These are phyloP conservation scores for Palythoa caribaeorum DNA, from an alignment of 92 coral and sea anemone species.

Conservation along the genomic window DNA sequence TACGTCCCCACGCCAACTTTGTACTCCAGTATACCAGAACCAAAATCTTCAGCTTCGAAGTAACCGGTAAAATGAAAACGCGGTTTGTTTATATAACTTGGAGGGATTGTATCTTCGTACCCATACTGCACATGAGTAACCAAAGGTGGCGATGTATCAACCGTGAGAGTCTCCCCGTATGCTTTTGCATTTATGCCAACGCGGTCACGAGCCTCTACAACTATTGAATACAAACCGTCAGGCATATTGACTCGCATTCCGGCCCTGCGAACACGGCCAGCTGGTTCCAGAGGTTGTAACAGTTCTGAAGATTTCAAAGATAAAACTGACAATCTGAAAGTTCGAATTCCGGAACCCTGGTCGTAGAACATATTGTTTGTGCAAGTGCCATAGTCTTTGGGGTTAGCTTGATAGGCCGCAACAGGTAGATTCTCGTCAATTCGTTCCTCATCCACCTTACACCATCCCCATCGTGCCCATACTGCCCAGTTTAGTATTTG, in stretches of 20 bases:
- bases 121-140: slow-evolving; percentile 81
- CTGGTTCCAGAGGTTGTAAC: slow-evolving; percentile 66
- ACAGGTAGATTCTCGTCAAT: slow-evolving; percentile 32
- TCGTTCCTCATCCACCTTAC: slow-evolving; percentile 79
- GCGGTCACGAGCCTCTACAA: slow-evolving; percentile 86
- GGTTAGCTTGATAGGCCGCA: background rate
- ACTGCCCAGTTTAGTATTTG: slow-evolving; percentile 91
- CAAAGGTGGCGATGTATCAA: slow-evolving; percentile 86
- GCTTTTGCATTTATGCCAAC: slow-evolving; percentile 81
- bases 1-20: slow-evolving; percentile 90
- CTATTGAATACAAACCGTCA: slow-evolving; percentile 91
- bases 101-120: slow-evolving; percentile 54
- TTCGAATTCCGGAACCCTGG: slow-evolving; percentile 80
- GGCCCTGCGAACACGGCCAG: slow-evolving; percentile 79
- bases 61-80: slow-evolving; percentile 66
- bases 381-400: slow-evolving; percentile 58
- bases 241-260: slow-evolving; percentile 81
- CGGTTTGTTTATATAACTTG: slow-evolving; percentile 43
- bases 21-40: slow-evolving; percentile 78
- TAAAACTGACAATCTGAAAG: slow-evolving; percentile 86
- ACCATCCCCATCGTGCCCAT: slow-evolving; percentile 99
- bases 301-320: slow-evolving; percentile 66
- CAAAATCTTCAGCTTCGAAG: slow-evolving; percentile 85
- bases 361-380: slow-evolving; percentile 84
- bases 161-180: slow-evolving; percentile 78